Conservation (phyloP, 2,797 vertebrate species). For the Mormyrus proboscirostris region DNA sequence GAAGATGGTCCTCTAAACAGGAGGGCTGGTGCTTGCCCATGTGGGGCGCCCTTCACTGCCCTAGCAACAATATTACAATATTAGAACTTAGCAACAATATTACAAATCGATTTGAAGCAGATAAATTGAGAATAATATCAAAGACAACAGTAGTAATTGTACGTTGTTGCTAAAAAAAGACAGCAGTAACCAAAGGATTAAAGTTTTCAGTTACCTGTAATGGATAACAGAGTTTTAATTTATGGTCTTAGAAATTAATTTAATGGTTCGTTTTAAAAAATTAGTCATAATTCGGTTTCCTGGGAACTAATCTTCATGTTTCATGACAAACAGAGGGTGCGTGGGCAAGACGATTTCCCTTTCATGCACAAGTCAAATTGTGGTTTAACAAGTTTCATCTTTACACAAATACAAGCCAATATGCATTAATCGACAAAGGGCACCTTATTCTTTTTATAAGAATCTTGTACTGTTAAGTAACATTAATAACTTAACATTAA, state of each 20-base stretch:
- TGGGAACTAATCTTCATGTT: background rate
- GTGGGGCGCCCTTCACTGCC: background rate
- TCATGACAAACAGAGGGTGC: background rate
- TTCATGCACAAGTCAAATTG: background rate
- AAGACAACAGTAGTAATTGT: background rate
- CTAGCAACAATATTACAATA: too few relatives aligned
- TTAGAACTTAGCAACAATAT: background rate
- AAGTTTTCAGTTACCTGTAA: background rate
- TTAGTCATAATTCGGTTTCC: background rate
- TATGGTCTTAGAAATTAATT: background rate
- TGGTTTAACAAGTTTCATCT: background rate
- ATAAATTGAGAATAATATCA: background rate
- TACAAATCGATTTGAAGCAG: slow-evolving; percentile 1
- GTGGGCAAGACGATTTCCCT: background rate
- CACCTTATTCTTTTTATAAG: background rate
- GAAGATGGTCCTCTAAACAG: background rate
- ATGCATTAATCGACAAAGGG: background rate
- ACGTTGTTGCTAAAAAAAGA: background rate
- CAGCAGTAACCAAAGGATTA: background rate
- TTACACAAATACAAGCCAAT: background rate
- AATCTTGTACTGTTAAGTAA: background rate
- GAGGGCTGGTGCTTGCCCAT: background rate
- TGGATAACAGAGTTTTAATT: background rate
- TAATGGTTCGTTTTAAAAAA: background rate
- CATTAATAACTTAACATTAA: background rate